phyloP scores from a whole-genome alignment of 2,113 vertebrate species.

The Accipiter cooperii region DNA sequence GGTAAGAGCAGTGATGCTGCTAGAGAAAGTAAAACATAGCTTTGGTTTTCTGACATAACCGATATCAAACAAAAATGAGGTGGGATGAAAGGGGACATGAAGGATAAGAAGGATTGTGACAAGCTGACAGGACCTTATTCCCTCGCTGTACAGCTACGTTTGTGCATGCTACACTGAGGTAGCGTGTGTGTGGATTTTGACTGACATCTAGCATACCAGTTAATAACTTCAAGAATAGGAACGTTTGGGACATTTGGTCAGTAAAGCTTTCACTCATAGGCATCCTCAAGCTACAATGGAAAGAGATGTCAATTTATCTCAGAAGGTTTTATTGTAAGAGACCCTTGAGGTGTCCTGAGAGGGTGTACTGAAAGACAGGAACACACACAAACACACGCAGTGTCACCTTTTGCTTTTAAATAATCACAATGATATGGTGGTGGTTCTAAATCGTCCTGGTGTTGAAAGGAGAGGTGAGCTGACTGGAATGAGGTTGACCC shows the following conservation, averaged over 20 bases:
- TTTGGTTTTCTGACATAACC: neutral
- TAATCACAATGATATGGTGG: neutral
- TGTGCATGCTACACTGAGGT: neutral
- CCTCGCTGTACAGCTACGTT: neutral
- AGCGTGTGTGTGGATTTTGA: neutral
- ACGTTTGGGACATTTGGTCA: neutral
- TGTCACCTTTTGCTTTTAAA: neutral
- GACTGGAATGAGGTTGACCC: neutral
- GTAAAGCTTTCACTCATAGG: neutral
- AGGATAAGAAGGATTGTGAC: neutral
- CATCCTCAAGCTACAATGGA: neutral
- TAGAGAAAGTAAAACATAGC: neutral
- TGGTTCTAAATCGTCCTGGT: neutral
- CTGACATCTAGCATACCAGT: neutral
- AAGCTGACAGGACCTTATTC: neutral
- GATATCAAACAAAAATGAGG: neutral
- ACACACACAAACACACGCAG: neutral
- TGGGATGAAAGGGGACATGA: neutral
- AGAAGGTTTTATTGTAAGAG: neutral
- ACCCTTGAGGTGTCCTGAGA: neutral
- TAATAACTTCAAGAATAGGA: neutral
- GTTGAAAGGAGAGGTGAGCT: slow-evolving; percentile 27
- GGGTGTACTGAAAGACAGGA: neutral
- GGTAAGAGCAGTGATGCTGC: neutral
- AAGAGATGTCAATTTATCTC: neutral